Evolutionary conservation across 2,888 invertebrate genomes (phyloP).

Genomic region (Abscondita cerata): DNA sequence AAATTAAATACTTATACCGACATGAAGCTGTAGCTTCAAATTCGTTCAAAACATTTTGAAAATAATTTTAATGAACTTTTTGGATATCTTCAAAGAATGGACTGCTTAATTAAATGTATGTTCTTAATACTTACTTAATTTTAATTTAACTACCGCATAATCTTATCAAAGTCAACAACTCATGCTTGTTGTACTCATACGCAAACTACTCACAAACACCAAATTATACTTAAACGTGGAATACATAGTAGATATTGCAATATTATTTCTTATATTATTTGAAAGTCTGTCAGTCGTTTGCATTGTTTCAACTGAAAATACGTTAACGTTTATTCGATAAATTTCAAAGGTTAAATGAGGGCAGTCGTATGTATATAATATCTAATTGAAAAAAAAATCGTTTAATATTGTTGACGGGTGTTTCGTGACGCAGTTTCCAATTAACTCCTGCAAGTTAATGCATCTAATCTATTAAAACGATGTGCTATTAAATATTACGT

Average conservation of each 20-base stretch:
- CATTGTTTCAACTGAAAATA: neutral
- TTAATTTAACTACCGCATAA: slow-evolving; percentile 11
- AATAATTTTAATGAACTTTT: slow-evolving; percentile 1
- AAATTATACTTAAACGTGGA: neutral
- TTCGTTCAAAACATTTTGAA: slow-evolving; percentile 18
- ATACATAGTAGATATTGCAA: slow-evolving; percentile 1
- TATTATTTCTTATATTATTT: neutral
- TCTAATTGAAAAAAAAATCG: slow-evolving; percentile 19
- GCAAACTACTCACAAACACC: no score
- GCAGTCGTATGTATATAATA: slow-evolving; percentile 9
- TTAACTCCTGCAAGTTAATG: slow-evolving; percentile 22
- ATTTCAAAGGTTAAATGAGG: slow-evolving; percentile 10
- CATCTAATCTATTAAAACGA: neutral
- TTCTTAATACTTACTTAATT: slow-evolving; percentile 26
- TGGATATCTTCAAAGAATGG: slow-evolving; percentile 32
- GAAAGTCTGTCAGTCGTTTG: no score
- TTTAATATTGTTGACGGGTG: slow-evolving; percentile 19
- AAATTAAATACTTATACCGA: slow-evolving; percentile 30
- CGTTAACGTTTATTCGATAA: slow-evolving; percentile 3
- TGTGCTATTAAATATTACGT: neutral
- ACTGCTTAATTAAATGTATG: slow-evolving; percentile 42
- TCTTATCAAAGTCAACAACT: slow-evolving; percentile 26
- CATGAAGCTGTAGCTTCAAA: slow-evolving; percentile 27
- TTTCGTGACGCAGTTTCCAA: slow-evolving; percentile 22
- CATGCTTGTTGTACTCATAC: neutral